These are phyloP conservation scores for Drosophila lacteicornis DNA, from an alignment of 1,140 invertebrate genomes.

Conservation along the genomic window DNA sequence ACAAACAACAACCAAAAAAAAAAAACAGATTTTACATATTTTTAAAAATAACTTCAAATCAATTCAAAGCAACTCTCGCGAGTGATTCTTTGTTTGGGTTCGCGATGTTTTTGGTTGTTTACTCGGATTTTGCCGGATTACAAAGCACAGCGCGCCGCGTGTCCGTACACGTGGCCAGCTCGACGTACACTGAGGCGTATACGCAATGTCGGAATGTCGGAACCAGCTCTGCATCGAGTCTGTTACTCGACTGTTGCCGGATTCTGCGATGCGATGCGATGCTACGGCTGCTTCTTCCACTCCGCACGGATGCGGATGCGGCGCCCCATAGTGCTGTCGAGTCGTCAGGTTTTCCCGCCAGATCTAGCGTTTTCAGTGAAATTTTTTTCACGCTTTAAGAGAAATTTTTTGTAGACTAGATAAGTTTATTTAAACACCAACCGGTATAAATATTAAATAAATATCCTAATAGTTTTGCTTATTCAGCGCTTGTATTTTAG, in stretches of 20 bases:
- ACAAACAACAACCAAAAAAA: slow-evolving; percentile 24
- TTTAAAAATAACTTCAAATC: neutral
- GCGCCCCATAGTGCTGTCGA: slow-evolving; percentile 4
- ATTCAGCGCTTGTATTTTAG: no score
- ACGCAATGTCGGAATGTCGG: slow-evolving; percentile 37
- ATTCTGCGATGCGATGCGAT: slow-evolving; percentile 43
- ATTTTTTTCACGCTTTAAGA: no score
- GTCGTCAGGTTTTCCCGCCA: slow-evolving; percentile 4
- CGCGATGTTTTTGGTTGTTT: slow-evolving; percentile 26
- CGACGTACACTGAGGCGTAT: slow-evolving; percentile 64
- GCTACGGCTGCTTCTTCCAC: slow-evolving; percentile 18
- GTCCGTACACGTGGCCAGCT: slow-evolving; percentile 76
- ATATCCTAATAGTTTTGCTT: no score
- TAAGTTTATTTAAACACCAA: no score
- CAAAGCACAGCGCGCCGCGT: slow-evolving; percentile 34
- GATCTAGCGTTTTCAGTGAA: neutral
- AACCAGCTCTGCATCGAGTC: slow-evolving; percentile 66
- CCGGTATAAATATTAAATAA: no score
- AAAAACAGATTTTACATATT: slow-evolving; percentile 1
- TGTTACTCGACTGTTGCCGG: slow-evolving; percentile 65
- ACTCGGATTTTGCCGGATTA: neutral
- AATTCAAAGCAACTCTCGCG: neutral
- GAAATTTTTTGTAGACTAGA: neutral
- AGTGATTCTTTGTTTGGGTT: neutral
- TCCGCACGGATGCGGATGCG: slow-evolving; percentile 20